Percentiles rank a stretch among this genome's conserved stretches.
Conservation (phyloP, 2,113 vertebrate genomes). For the Tyrannus savana region DNA sequence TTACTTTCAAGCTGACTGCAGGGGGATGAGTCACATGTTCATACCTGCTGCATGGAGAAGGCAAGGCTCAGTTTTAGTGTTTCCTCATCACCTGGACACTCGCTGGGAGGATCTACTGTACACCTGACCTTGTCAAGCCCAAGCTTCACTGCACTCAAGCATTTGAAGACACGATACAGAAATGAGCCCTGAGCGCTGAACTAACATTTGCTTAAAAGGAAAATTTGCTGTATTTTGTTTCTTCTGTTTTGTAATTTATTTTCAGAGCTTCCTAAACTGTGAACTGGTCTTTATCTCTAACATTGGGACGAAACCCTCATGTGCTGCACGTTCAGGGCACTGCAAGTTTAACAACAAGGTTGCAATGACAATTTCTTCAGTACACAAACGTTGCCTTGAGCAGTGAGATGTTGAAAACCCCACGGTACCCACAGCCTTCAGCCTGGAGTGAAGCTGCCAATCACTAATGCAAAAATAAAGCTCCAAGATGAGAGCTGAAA, state of each 20-base stretch:
- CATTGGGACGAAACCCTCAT: accelerated
- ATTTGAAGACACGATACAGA: background rate
- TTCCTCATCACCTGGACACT: background rate
- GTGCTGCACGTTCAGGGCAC: background rate
- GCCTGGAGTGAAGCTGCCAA: background rate
- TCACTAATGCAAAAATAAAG: background rate
- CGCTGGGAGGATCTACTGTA: accelerated
- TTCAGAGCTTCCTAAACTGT: background rate
- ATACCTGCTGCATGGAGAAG: background rate
- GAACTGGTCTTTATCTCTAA: background rate
- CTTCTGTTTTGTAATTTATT: background rate
- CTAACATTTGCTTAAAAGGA: background rate
- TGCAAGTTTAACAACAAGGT: background rate
- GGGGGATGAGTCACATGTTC: background rate
- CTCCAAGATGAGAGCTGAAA: background rate
- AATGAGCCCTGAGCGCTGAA: accelerated
- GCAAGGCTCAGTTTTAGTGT: background rate
- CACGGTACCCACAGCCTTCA: background rate
- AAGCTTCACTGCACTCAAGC: background rate
- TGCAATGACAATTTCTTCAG: background rate
- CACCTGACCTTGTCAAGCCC: background rate
- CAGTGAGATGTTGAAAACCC: background rate
- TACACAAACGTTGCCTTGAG: background rate
- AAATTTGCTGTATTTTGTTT: background rate
- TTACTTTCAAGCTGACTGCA: background rate